These are phyloP conservation scores for Zaprionus taronus DNA, from an alignment of 1,140 invertebrate species.

Conservation along the genomic window DNA sequence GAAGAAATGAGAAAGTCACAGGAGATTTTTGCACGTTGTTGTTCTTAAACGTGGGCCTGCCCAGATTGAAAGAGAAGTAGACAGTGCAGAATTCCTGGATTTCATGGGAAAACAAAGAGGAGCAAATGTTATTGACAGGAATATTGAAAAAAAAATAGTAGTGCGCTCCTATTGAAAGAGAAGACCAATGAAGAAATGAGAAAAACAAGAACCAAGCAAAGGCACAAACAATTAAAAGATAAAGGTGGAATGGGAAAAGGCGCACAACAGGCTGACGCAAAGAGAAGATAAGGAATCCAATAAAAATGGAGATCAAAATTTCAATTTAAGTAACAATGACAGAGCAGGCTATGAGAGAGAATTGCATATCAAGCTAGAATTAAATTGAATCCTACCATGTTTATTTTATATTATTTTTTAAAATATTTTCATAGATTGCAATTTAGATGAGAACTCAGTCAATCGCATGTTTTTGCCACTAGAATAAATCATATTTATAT, in stretches of 20 bases:
- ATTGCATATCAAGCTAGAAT: background rate
- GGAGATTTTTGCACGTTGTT: background rate
- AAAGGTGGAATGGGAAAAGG: background rate
- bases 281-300: background rate
- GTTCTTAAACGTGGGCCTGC: background rate
- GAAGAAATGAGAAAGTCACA: background rate
- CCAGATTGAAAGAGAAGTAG: background rate
- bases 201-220: background rate
- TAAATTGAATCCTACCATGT: background rate
- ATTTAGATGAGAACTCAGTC: background rate
- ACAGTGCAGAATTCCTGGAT: background rate
- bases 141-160: background rate
- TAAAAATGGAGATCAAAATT: background rate
- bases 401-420: background rate
- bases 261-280: background rate
- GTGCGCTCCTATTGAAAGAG: background rate
- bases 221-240: background rate
- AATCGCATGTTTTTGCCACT: background rate
- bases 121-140: background rate
- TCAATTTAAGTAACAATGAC: background rate
- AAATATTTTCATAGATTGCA: background rate
- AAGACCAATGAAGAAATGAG: background rate
- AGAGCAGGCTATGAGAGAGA: background rate
- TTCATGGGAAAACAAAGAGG: background rate
- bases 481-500: constrained; percentile 34